Evolutionary conservation across 1,140 invertebrate genomes (phyloP).

Genomic region (Calliphora vicina): DNA sequence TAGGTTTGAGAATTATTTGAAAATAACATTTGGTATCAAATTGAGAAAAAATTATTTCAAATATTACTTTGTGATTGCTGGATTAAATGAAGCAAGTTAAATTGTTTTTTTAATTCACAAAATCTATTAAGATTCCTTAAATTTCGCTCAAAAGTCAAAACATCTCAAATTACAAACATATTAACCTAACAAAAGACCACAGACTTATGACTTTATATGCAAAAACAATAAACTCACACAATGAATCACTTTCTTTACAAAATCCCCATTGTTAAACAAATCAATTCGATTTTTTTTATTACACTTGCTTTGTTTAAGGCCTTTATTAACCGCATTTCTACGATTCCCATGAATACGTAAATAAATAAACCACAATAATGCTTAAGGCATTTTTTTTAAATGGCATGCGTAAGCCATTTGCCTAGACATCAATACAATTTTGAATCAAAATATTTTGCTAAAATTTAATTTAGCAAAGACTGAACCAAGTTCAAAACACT

Average conservation of each 20-base stretch:
- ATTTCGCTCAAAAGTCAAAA: too few relatives aligned
- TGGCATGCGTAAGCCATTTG: neutral
- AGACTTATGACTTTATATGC: too few relatives aligned
- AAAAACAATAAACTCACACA: too few relatives aligned
- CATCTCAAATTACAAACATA: too few relatives aligned
- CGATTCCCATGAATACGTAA: neutral
- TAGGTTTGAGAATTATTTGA: too few relatives aligned
- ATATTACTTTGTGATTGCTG: too few relatives aligned
- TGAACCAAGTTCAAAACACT: neutral
- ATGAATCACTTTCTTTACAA: neutral
- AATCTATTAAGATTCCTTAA: too few relatives aligned
- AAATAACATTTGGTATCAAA: too few relatives aligned
- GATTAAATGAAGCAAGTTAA: too few relatives aligned
- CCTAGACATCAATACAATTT: neutral
- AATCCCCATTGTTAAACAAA: neutral
- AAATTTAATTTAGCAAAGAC: neutral
- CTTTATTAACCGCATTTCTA: neutral
- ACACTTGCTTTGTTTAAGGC: neutral
- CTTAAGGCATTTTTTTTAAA: neutral
- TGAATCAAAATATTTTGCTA: slow-evolving; percentile 13
- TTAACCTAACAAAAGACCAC: neutral
- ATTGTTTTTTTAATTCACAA: too few relatives aligned
- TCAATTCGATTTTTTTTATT: neutral
- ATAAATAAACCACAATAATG: neutral
- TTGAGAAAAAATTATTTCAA: too few relatives aligned